phyloP scores from a whole-genome alignment of 2,797 vertebrate species.

The Diceros bicornis region DNA sequence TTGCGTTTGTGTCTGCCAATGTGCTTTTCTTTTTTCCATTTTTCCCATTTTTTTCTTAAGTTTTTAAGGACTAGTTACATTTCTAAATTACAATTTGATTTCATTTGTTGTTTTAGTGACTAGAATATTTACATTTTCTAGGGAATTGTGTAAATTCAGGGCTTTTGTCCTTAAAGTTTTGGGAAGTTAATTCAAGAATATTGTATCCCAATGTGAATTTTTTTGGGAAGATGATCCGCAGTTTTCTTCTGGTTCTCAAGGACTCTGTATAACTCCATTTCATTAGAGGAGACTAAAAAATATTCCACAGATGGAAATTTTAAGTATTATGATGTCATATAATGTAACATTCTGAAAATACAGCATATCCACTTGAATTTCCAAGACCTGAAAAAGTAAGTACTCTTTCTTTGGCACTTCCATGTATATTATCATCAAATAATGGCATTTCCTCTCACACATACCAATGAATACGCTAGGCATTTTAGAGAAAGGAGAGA shows the following conservation, averaged over 20 bases:
- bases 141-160: no score
- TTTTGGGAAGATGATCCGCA: neutral
- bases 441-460: neutral
- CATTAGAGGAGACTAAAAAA: conserved; percentile 24
- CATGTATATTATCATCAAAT: neutral
- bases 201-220: neutral
- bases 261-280: neutral
- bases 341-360: conserved; percentile 77
- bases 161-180: no score
- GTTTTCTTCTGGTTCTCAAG: conserved; percentile 21
- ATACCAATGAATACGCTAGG: neutral
- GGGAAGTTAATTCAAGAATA: no score
- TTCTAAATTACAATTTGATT: no score
- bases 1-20: neutral
- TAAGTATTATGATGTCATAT: conserved; percentile 80
- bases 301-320: neutral
- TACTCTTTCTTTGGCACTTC: conserved; percentile 56
- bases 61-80: no score
- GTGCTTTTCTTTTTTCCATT: no score
- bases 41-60: no score
- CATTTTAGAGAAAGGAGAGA: conserved; percentile 29
- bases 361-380: conserved; percentile 42
- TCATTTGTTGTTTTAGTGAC: no score
- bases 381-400: conserved; percentile 74
- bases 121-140: no score